A percentile compares a stretch with the other conserved stretches of the same genome.
These are phyloP conservation scores for Peromyscus eremicus DNA, from an alignment of 2,797 vertebrate genomes.

Conservation along the genomic window DNA sequence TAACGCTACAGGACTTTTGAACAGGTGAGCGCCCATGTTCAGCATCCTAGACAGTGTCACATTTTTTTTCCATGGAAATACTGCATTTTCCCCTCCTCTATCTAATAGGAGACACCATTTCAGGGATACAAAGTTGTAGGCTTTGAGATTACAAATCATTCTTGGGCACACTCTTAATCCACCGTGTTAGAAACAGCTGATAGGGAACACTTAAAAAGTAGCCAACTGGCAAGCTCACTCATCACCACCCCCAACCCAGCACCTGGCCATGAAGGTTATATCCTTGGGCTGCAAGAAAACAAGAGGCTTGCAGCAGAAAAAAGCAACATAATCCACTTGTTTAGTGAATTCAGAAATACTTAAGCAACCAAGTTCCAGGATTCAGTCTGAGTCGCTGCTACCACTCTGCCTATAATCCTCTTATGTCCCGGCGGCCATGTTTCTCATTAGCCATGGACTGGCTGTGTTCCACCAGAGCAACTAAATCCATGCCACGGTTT, in stretches of 20 bases:
- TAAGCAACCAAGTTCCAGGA: background rate
- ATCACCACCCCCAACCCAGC: background rate
- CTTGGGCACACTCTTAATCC: background rate
- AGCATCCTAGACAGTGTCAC: background rate
- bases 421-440: background rate
- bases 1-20: background rate
- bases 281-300: background rate
- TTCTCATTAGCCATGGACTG: background rate
- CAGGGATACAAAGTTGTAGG: background rate
- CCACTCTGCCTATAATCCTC: background rate
- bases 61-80: background rate
- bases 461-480: background rate
- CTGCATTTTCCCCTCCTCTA: background rate
- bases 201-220: background rate
- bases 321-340: background rate
- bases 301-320: background rate
- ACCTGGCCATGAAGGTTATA: background rate
- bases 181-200: background rate
- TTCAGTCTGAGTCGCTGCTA: background rate
- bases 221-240: background rate
- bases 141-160: background rate
- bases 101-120: background rate
- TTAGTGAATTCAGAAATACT: background rate
- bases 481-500: constrained; percentile 54
- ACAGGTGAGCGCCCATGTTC: background rate